Evolutionary conservation across 2,888 invertebrate genomes (phyloP), one percentile per base, ranked within the genome.

Genomic region (Orthonychiurus folsomi): DNA sequence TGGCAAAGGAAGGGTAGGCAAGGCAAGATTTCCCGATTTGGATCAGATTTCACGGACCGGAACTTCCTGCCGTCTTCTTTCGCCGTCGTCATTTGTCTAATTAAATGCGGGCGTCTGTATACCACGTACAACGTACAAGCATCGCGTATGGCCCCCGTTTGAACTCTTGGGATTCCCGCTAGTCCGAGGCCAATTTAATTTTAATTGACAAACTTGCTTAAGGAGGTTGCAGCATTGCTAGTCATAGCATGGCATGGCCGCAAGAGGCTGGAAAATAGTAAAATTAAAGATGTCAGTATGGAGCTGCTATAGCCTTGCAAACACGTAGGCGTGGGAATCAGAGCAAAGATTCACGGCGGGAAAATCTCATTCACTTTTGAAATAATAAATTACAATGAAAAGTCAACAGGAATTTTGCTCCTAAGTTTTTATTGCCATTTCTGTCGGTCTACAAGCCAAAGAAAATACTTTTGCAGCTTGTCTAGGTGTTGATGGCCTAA

Each of bases 51-150:
- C 24, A 68, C 65, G 66, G 65, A 55, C 63, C 66, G 64, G 65
- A 69, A 66, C 65, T 64, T 61, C 63, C 57, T 61, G 55, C 56
- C 37, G 37, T 37, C 56, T 63, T 50, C 58, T 60, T 63, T 57
- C 63, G 61, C 66, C 59, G 37, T 61, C 62, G 63, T 69, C 67
- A 69, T 69, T 69, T 67, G 69, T 69, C 69, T 69, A 69, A 69
- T 69, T 69, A 69, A 69, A 67, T 61, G 64, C 61, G 24, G 28
- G 28, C 21, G 28, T 26, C 48, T 59, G 20, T 25, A n/a, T n/a
- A n/a, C n/a, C n/a, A n/a, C n/a, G n/a, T n/a, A n/a, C n/a, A n/a
- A n/a, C n/a, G n/a, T n/a, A n/a, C n/a, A n/a, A n/a, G n/a, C n/a
- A n/a, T n/a, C n/a, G n/a, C n/a, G n/a, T n/a, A n/a, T n/a, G n/a